A percentile compares a stretch with the other conserved stretches of the same genome.
Conservation (phyloP, 1,140 invertebrate species). For the Frieseomelitta varia region DNA sequence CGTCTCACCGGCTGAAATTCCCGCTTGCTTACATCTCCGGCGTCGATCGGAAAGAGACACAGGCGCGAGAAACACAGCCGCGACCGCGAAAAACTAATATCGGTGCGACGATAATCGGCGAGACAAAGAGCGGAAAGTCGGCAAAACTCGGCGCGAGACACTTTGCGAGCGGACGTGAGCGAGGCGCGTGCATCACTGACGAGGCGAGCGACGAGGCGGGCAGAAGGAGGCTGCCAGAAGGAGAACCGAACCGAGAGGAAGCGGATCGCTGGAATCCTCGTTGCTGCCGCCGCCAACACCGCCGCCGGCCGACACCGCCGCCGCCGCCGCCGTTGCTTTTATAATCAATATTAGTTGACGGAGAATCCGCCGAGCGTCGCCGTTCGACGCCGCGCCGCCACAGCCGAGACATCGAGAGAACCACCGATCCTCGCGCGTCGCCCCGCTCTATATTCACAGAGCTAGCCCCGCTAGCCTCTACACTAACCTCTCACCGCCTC, state of each 20-base stretch:
- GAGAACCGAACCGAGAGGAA: constrained; percentile 47
- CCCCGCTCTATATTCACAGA: not conserved
- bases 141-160: not conserved
- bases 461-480: too few relatives aligned
- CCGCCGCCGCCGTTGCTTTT: constrained; percentile 64
- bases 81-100: too few relatives aligned
- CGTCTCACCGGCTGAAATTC: not conserved
- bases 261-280: constrained; percentile 36
- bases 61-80: not conserved
- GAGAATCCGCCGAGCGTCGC: constrained; percentile 71
- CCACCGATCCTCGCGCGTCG: not conserved
- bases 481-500: too few relatives aligned
- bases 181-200: constrained; percentile 53
- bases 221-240: constrained; percentile 18
- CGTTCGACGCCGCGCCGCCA: constrained; percentile 24
- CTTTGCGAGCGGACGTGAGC: not conserved
- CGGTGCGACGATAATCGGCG: too few relatives aligned
- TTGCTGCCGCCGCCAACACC: constrained; percentile 22
- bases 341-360: constrained; percentile 78
- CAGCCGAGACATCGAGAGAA: not conserved
- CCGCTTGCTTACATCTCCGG: constrained; percentile 3
- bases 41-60: not conserved
- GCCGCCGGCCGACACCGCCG: not conserved
- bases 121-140: not conserved
- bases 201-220: constrained; percentile 6